Base-by-base conservation (phyloP, 2,888 invertebrate genomes). In the Drosophila acutilabella region DNA sequence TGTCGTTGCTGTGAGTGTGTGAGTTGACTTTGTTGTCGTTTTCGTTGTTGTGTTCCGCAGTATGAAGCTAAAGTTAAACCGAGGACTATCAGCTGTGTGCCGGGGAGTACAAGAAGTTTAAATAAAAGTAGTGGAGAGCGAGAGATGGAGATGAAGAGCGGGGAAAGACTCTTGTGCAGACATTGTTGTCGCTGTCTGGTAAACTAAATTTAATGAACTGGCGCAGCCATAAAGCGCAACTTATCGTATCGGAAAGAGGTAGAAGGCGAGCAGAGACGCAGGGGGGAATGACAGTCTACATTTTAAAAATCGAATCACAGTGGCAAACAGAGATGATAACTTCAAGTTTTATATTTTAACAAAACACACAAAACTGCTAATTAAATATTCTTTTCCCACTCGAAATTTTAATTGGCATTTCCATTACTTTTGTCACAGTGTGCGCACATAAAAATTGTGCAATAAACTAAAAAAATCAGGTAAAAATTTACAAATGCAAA, bases 191-290 rank as follows among this genome's bases (percentile, higher is more conserved):
- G 83, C 74, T 81, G 88, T 88, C 84, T 86, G 89, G 81, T 71
- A 66, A 85, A 83, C 82, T 83, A 76, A 86, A 88, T 84, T 87
- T 85, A 88, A 85, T 88, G 87, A 85, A 87, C 89, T 86, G 79
- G 76, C 79, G 81, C 79, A 83, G 71, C 73, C 87, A 88, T 88
- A 85, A 88, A 89, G 84, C 70, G 79, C 74, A 84, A 83, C 78
- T 82, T 88, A 88, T 83, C 82, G 84, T 60, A 52, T 40, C 40
- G 18, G 13, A 8, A 8, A 30, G 30, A 30, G 30, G 30, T 30
- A 30, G 30, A 30, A 30, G 30, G 2, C 7, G 6, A 30, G 30
- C 30, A 8, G 30, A n/a, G n/a, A n/a, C n/a, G n/a, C n/a, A n/a
- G n/a, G n/a, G 74, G 66, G 14, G 7, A 20, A n/a, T 13, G n/a